Conservation (phyloP, 2,888 invertebrate species). For the Chrysolina americana region DNA sequence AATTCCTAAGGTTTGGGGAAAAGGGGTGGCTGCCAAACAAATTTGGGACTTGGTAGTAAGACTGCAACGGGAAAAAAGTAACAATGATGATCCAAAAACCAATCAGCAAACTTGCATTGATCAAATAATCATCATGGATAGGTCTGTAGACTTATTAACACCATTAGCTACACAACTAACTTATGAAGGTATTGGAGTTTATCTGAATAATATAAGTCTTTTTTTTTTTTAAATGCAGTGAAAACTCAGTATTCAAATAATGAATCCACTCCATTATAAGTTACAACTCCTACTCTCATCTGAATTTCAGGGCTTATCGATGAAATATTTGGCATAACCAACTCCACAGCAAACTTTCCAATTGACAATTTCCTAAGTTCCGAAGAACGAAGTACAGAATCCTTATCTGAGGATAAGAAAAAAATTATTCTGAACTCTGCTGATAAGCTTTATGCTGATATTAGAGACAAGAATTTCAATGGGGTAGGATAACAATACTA, state of each 20-base stretch:
- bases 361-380: slow-evolving; percentile 84
- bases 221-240: background rate
- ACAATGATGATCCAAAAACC: slow-evolving; percentile 66
- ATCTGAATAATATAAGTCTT: background rate
- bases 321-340: slow-evolving; percentile 91
- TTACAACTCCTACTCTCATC: background rate
- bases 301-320: slow-evolving; percentile 82
- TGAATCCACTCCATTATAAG: background rate
- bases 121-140: slow-evolving; percentile 90
- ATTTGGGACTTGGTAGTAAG: slow-evolving; percentile 90
- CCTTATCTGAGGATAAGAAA: slow-evolving; percentile 77
- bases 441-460: slow-evolving; percentile 90
- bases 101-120: slow-evolving; percentile 76
- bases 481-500: slow-evolving; percentile 70
- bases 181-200: slow-evolving; percentile 79
- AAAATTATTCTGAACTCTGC: slow-evolving; percentile 88
- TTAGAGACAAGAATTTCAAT: slow-evolving; percentile 94
- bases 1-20: slow-evolving; percentile 90
- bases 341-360: slow-evolving; percentile 86
- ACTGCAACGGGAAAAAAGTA: slow-evolving; percentile 75
- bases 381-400: slow-evolving; percentile 76
- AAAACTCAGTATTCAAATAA: too few relatives aligned
- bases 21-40: slow-evolving; percentile 87
- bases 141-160: slow-evolving; percentile 92
- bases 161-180: slow-evolving; percentile 95